Evolutionary conservation across 1,140 invertebrate species (phyloP).

Genomic region (Polypedilum vanderplanki): DNA sequence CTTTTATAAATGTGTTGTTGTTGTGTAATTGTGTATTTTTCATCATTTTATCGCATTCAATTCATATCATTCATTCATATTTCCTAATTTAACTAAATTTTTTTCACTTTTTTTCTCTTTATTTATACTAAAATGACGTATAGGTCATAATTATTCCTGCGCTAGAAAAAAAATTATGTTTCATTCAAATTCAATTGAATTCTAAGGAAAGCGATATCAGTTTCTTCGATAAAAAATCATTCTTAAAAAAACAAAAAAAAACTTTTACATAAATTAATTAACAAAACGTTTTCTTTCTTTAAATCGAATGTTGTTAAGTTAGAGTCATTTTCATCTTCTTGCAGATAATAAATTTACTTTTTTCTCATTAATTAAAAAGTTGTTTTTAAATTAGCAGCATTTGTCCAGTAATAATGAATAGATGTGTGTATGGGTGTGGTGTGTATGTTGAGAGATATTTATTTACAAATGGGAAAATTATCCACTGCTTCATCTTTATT

Average conservation of each 20-base stretch:
- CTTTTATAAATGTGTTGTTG: neutral
- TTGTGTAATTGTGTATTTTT: neutral
- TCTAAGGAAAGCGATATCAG: constrained; percentile 19
- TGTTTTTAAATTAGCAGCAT: constrained; percentile 10
- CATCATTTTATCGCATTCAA: neutral
- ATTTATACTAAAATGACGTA: constrained; percentile 25
- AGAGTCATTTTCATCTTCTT: constrained; percentile 16
- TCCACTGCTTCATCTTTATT: neutral
- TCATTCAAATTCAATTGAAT: constrained; percentile 22
- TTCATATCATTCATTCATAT: neutral
- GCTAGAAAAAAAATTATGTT: constrained; percentile 22
- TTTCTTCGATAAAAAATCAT: constrained; percentile 27
- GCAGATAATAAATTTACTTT: neutral
- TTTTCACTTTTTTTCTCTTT: neutral
- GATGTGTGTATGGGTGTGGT: neutral
- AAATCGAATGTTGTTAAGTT: constrained; percentile 20
- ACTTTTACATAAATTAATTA: constrained; percentile 27
- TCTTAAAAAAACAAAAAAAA: constrained; percentile 26
- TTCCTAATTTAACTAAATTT: constrained; percentile 20
- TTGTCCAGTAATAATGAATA: neutral
- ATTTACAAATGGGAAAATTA: constrained; percentile 6
- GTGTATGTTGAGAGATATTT: neutral
- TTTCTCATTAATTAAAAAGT: constrained; percentile 9
- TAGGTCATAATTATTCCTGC: constrained; percentile 21
- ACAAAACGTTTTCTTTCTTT: neutral